Percentiles rank a stretch among this genome's conserved stretches.
Conservation (phyloP, 2,888 invertebrate genomes). For the Melanargia galathea region DNA sequence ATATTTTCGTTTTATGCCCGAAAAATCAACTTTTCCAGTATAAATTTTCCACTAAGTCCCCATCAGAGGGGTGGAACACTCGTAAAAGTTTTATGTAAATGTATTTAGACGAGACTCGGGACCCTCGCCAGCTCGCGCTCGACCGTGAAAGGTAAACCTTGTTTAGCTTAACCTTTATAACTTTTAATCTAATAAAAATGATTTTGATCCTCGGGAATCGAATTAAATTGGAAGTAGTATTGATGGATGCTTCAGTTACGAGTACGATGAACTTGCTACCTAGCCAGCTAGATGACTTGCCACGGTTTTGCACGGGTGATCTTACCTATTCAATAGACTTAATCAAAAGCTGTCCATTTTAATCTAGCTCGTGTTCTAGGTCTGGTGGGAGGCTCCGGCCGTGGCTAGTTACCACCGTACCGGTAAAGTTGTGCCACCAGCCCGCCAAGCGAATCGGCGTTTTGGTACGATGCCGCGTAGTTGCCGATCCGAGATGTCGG, state of each 20-base stretch:
- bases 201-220: not conserved
- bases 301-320: too few species aligned
- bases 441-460: too few species aligned
- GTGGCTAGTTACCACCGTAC: too few species aligned
- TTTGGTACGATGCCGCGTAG: too few species aligned
- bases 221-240: not conserved
- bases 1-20: not conserved
- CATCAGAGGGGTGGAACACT: not conserved
- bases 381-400: too few species aligned
- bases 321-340: too few species aligned
- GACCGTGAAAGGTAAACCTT: constrained; percentile 4
- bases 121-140: not conserved
- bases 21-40: not conserved
- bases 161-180: constrained; percentile 2
- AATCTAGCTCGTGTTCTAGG: too few species aligned
- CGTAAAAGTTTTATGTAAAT: not conserved
- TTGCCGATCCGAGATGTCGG: too few species aligned
- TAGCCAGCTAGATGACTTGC: too few species aligned
- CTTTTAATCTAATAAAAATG: not conserved
- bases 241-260: not conserved
- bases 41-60: constrained; percentile 1
- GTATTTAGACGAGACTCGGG: not conserved
- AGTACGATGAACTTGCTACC: too few species aligned
- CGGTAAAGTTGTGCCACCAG: too few species aligned
- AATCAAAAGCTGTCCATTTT: too few species aligned